Conservation (phyloP, 2,888 invertebrate genomes). For the Acleris literana region DNA sequence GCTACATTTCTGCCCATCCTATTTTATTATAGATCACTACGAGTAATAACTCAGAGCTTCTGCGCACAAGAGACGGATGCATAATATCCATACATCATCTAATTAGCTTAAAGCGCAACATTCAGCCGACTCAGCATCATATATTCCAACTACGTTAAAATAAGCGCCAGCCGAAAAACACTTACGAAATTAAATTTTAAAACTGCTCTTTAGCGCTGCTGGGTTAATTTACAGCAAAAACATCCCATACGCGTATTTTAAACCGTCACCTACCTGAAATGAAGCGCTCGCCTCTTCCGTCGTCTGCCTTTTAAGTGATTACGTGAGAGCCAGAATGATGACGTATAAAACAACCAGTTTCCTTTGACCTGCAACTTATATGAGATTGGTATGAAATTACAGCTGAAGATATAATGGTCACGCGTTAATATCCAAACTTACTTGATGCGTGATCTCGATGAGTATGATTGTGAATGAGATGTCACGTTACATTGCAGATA, state of each 20-base stretch:
- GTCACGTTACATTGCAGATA: neutral
- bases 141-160: constrained; percentile 1
- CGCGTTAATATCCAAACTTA: neutral
- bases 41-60: too few species aligned
- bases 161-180: constrained; percentile 9
- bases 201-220: constrained; percentile 15
- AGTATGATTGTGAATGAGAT: neutral
- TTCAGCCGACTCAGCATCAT: neutral
- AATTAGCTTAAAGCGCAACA: too few species aligned
- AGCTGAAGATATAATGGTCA: neutral
- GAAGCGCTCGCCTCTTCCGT: constrained; percentile 25
- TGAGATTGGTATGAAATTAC: neutral
- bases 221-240: constrained; percentile 26
- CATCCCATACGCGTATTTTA: constrained; percentile 30
- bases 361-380: neutral
- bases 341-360: constrained; percentile 1
- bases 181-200: constrained; percentile 23
- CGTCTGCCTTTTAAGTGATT: constrained; percentile 30
- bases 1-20: too few species aligned
- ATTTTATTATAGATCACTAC: too few species aligned
- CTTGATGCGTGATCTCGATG: constrained; percentile 9
- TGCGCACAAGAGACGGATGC: too few species aligned
- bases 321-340: constrained; percentile 13
- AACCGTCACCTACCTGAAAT: constrained; percentile 29
- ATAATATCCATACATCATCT: too few species aligned